Evolutionary conservation across 2,113 vertebrate species (phyloP), one percentile per base, ranked within the genome.

Genomic region (Amphiprion percula): DNA sequence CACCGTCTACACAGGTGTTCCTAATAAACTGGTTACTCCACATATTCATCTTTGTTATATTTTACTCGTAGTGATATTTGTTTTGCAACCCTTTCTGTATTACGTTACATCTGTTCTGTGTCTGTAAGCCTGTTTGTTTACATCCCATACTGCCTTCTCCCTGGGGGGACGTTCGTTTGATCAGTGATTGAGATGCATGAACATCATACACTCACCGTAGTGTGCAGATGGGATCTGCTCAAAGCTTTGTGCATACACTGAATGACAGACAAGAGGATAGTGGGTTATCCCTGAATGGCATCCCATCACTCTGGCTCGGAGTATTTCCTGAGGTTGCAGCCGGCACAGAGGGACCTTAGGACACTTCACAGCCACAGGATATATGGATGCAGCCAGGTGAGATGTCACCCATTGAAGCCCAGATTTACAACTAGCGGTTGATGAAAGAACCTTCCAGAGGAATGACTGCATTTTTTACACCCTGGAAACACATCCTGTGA

Each of bases 131-230:
- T 30, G 37, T 56, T 61, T 74, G 64, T 55, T 62, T 44, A 30
- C 41, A 5, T 9, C 54, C 11, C 1, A 2, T 33, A 46, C 60
- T 65, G 41, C 39, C 37, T 17, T 68, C 26, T 46, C 67, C 49
- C 26, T 30, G 1, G 44, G 12, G 56, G 16, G 19, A 44, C 47
- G 47, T 17, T 23, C 4, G 28, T 83, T 66, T 79, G 62, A 79
- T 84, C 30, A 53, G 41, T n/a, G 59, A 78, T 50, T 59, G 60
- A 61, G 66, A 68, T 81, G 41, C 33, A 14, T 26, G 41, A 63
- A 64, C 65, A 26, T 64, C 74, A 15, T 16, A 53, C 19, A 53
- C 39, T 52, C 37, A 12, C 19, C 7, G 4, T 9, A 14, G 30
- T 46, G 4, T 52, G 15, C 26, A 53, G 61, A 69, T 28, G 19